A percentile compares a stretch with the other conserved stretches of the same genome.
Evolutionary conservation across 37 sponge, comb jelly and placozoan species (phyloP).

Genomic region (Aphrocallistes beatrix): DNA sequence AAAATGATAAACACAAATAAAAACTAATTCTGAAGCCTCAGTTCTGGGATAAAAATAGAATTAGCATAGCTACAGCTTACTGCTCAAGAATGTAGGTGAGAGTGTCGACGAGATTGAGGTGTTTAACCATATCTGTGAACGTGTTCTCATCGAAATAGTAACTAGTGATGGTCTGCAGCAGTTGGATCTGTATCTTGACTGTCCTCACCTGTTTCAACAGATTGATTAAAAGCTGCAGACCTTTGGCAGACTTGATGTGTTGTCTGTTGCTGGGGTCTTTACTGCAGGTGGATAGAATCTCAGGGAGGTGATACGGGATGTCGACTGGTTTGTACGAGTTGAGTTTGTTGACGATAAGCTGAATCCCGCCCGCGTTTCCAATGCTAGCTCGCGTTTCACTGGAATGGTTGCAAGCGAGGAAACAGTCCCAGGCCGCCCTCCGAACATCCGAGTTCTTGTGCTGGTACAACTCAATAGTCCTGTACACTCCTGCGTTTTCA

Average conservation of each 20-base stretch:
- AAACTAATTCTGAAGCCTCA: too few species aligned
- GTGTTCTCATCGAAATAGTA: background rate
- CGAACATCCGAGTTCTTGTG: background rate
- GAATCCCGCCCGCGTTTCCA: constrained; percentile 11
- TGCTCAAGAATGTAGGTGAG: background rate
- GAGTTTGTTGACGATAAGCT: background rate
- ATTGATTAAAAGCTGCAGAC: background rate
- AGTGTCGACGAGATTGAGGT: background rate
- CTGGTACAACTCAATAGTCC: background rate
- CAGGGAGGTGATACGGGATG: background rate
- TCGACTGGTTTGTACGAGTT: background rate
- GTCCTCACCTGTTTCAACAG: background rate
- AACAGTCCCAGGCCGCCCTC: background rate
- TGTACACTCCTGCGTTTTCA: background rate
- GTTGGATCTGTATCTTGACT: background rate
- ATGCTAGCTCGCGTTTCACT: constrained; percentile 1
- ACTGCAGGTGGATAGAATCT: background rate
- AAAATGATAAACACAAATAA: too few species aligned
- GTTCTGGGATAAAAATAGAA: too few species aligned
- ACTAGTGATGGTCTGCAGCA: background rate
- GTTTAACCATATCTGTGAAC: background rate
- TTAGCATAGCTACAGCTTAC: too few species aligned
- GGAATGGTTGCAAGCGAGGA: background rate
- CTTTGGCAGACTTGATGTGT: background rate
- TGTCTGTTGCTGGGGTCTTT: constrained; percentile 17